These are phyloP conservation scores for Cephus runcator DNA, from an alignment of 2,888 invertebrate species.

Conservation along the genomic window DNA sequence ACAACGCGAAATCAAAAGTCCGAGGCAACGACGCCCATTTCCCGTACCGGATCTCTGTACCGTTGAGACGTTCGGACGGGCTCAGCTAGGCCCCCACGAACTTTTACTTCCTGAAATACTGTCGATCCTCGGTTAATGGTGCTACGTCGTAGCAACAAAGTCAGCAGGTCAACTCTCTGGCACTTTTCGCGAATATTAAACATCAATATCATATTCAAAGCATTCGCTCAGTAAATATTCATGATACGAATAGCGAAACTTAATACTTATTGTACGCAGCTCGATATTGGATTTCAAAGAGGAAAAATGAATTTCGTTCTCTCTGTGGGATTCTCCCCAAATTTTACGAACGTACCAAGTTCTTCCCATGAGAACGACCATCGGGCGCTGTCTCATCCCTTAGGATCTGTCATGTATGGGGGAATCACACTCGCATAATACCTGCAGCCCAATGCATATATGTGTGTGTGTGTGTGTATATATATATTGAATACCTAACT, in stretches of 20 bases:
- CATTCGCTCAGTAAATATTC: background rate
- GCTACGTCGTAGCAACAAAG: background rate
- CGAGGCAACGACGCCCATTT: background rate
- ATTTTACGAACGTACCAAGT: background rate
- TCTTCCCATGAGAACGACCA: background rate
- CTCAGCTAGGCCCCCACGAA: background rate
- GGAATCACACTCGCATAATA: background rate
- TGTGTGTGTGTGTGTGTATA: background rate
- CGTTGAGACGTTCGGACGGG: background rate
- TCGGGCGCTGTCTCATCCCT: background rate
- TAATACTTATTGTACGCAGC: background rate
- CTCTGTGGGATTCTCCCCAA: background rate
- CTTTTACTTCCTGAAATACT: background rate
- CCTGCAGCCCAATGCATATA: background rate
- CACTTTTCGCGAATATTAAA: slow-evolving; percentile 1
- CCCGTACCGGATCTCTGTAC: background rate
- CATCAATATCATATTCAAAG: slow-evolving; percentile 1
- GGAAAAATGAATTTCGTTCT: background rate
- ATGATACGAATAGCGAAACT: background rate
- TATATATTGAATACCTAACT: background rate
- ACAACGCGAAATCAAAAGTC: background rate
- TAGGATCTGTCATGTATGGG: background rate
- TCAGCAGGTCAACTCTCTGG: background rate
- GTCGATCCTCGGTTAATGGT: background rate
- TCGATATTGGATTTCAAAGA: slow-evolving; percentile 4